Conservation (phyloP, 2,888 invertebrate species). For the Hypsopygia costalis region DNA sequence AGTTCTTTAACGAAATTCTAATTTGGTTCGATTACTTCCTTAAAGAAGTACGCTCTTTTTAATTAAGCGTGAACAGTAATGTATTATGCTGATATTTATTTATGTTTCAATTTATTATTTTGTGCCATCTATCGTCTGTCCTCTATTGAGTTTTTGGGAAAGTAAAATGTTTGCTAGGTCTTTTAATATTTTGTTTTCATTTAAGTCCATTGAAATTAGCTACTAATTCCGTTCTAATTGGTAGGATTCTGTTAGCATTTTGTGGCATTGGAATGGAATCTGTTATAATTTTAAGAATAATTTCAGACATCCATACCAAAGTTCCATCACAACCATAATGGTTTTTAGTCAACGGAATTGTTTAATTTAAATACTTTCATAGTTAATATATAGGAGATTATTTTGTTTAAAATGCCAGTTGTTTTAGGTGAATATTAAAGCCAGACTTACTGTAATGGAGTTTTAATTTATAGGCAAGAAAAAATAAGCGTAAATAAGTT, state of each 20-base stretch:
- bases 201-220: slow-evolving; percentile 28
- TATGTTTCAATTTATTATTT: slow-evolving; percentile 3
- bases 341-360: too few species aligned
- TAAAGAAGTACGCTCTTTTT: slow-evolving; percentile 2
- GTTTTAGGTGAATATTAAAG: too few species aligned
- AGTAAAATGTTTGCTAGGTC: slow-evolving; percentile 7
- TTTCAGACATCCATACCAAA: too few species aligned
- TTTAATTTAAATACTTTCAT: too few species aligned
- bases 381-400: too few species aligned
- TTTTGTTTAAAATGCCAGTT: too few species aligned
- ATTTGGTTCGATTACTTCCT: slow-evolving; percentile 18
- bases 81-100: slow-evolving; percentile 14
- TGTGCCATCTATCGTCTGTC: neutral
- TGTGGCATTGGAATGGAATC: too few species aligned
- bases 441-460: too few species aligned
- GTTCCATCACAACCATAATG: too few species aligned
- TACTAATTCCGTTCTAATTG: slow-evolving; percentile 30
- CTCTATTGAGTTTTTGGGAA: slow-evolving; percentile 1
- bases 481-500: too few species aligned
- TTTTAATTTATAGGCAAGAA: too few species aligned
- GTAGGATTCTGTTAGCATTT: slow-evolving; percentile 11
- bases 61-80: slow-evolving; percentile 8
- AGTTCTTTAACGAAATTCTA: slow-evolving; percentile 19
- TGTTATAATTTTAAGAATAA: too few species aligned
- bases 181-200: slow-evolving; percentile 10